phyloP scores from a whole-genome alignment of 1,140 invertebrate genomes.

The Zaprionus camerounensis region DNA sequence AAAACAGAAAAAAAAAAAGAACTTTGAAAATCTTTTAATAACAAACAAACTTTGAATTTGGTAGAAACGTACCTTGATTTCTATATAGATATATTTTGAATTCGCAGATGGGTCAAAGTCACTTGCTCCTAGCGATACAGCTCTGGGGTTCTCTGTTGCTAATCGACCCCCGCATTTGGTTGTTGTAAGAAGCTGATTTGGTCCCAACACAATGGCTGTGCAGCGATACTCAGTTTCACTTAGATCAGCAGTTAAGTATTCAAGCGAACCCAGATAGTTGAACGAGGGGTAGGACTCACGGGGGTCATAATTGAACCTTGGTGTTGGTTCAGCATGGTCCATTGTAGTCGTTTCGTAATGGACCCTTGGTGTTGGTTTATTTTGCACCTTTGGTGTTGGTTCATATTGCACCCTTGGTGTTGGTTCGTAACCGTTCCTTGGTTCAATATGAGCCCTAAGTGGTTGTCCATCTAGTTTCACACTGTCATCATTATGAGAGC shows the following conservation, averaged over 20 bases:
- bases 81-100: not conserved
- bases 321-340: too few relatives aligned
- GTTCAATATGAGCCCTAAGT: too few relatives aligned
- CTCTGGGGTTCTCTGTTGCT: not conserved
- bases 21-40: not conserved
- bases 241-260: not conserved
- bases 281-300: too few relatives aligned
- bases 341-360: too few relatives aligned
- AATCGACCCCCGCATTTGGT: not conserved
- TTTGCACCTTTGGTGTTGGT: too few relatives aligned
- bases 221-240: not conserved
- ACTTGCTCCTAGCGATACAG: not conserved
- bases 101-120: not conserved
- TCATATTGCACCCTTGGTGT: too few relatives aligned
- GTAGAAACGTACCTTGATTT: not conserved
- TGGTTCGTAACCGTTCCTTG: too few relatives aligned
- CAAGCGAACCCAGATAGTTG: not conserved
- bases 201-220: not conserved
- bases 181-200: not conserved
- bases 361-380: too few relatives aligned
- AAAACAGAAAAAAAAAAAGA: too few relatives aligned
- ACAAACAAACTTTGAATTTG: not conserved
- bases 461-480: too few relatives aligned
- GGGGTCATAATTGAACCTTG: too few relatives aligned
- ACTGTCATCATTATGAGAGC: too few relatives aligned